Base-by-base conservation (phyloP, 2,797 vertebrate genomes). In the Neomorphus geoffroyi region DNA sequence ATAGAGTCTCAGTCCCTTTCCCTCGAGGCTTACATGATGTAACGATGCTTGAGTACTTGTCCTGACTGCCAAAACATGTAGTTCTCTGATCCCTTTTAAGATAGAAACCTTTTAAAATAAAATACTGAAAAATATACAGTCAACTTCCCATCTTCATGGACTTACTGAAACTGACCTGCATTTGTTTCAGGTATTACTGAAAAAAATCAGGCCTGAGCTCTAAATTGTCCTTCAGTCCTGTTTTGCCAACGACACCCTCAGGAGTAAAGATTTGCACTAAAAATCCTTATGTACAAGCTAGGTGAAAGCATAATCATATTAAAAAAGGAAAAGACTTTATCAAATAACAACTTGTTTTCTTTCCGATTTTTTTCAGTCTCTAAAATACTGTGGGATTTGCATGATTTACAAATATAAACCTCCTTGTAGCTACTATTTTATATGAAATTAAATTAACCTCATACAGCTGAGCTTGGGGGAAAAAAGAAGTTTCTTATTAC, bases 381-480 rank as follows among this genome's bases (percentile, higher is more conserved):
- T 64, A 57, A 88, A 90, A 80, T 80, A 67, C n/a, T 48, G 30
- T 33, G 58, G 45, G 58, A 90, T 90, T 57, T 61, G 10, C 23
- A 41, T 80, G 67, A 90, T 96, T 92, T 93, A 90, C 88, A 79
- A 94, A 66, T 70, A 53, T 73, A 90, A 90, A 78, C 66, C 32
- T 23, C 6, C 41, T 94, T 90, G 24, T 73, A 61, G 60, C 80
- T 81, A 24, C 75, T 85, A 28, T 80, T 96, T 95, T 91, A 60
- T 87, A 71, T 92, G 80, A 88, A 94, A 96, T 57, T 48, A 77
- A 77, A 87, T 53, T 33, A n/a, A 41, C 21, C n/a, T 92, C 57
- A 54, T 57, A 56, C 70, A 60, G 35, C 8, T 56, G 45, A 95
- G 87, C 37, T 41, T 88, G 28, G 7, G 1, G 3, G 22, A 86